Base-by-base conservation (phyloP, 2,888 invertebrate species). In the Erebia ligea region DNA sequence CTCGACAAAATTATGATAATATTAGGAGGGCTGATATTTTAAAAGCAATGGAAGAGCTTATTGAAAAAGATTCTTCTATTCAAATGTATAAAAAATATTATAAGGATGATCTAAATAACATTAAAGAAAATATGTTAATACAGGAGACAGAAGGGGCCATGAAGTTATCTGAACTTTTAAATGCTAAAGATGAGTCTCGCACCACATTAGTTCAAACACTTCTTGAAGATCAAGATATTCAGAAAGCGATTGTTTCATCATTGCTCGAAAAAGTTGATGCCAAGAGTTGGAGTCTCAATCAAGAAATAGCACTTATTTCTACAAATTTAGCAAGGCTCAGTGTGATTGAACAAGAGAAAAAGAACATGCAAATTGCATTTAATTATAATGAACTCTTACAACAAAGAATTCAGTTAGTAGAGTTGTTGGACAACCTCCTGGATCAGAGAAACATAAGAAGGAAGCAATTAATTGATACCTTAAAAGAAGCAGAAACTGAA, bases 221-320 rank as follows among this genome's bases (percentile, higher is more conserved):
- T 68, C 91, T 95, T 77, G 94, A 95, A 80, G 96, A 97, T 81
- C 95, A 95, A 81, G 95, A 95, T 77, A 83, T 96, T 68, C 97
- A 97, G 83, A 96, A 95, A 85, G 95, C 95, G 6, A 95, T 96
- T 10, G 96, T 97, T 3, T 95, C 95, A 40, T 95, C 96, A 15
- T 87, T 97, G 61, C 87, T 97, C 73, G 96, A 96, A 86, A 94
- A 95, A 80, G 95, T 96, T 74, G 97, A 97, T 88, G 95, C 96
- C 9, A 95, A 95, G 79, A 95, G 95, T 75, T 96, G 96, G 96
- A 96, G 96, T 78, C 90, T 97, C 40, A 94, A 96, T 76, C 96
- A 97, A 83, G 96, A 97, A 92, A 95, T 97, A 75, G 94, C 95
- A 78, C 87, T 96, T 71, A 96, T 97, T 58, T 96, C 97, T 77